A percentile compares a stretch with the other conserved stretches of the same genome.
Conservation (phyloP, 2,888 invertebrate genomes). For the Gari tellinella region DNA sequence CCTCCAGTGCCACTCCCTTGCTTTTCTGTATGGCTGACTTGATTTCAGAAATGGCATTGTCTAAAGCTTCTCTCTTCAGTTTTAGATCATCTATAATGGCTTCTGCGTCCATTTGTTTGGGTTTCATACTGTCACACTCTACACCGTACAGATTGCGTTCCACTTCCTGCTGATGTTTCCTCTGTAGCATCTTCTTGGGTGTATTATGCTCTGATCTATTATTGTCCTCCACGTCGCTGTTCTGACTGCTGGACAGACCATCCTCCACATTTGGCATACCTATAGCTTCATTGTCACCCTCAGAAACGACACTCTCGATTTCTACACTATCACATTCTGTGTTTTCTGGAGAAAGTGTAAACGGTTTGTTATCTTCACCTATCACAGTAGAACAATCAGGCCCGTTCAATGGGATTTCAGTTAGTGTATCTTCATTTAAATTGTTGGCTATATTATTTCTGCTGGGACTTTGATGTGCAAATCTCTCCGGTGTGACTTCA, state of each 20-base stretch:
- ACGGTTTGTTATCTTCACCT: constrained; percentile 90
- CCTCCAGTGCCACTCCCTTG: constrained; percentile 76
- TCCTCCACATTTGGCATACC: constrained; percentile 96
- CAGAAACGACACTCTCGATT: constrained; percentile 88
- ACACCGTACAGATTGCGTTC: constrained; percentile 66
- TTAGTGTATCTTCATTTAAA: constrained; percentile 81
- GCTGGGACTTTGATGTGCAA: constrained; percentile 65
- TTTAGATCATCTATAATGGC: constrained; percentile 79
- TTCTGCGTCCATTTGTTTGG: constrained; percentile 77
- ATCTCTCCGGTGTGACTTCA: constrained; percentile 77
- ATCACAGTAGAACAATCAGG: constrained; percentile 79
- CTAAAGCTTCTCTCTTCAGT: constrained; percentile 79
- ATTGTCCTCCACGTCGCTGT: constrained; percentile 91
- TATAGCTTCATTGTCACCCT: constrained; percentile 77
- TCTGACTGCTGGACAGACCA: constrained; percentile 96
- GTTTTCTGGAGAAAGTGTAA: constrained; percentile 95
- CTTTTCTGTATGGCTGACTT: constrained; percentile 91
- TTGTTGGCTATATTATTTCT: constrained; percentile 59
- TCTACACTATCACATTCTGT: constrained; percentile 97
- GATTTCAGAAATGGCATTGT: constrained; percentile 91
- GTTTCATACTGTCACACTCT: constrained; percentile 54
- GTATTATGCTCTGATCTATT: constrained; percentile 88
- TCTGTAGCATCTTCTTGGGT: constrained; percentile 86
- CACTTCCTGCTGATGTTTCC: constrained; percentile 85
- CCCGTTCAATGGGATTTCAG: constrained; percentile 84